phyloP scores from a whole-genome alignment of 2,888 invertebrate genomes.

The Dynastes hyllus region DNA sequence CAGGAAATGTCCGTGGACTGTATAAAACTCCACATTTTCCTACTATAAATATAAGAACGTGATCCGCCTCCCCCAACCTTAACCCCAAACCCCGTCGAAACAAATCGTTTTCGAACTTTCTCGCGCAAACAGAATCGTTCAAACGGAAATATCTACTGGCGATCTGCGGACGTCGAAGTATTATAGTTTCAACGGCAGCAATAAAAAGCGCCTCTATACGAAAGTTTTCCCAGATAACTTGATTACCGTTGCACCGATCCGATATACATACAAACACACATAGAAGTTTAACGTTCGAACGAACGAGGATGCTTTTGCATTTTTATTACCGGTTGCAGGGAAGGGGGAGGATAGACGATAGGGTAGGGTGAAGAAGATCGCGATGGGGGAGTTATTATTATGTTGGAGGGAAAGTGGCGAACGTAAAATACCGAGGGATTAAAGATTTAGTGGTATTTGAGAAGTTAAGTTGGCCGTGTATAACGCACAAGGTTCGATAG shows the following conservation, averaged over 20 bases:
- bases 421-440: conserved; percentile 21
- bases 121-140: conserved; percentile 65
- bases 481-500: not conserved
- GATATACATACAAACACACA: not conserved
- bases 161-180: conserved; percentile 46
- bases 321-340: not conserved
- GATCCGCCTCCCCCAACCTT: conserved; percentile 49
- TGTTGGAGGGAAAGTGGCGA: not conserved
- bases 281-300: conserved; percentile 7
- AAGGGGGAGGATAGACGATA: too few species aligned
- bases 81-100: conserved; percentile 56
- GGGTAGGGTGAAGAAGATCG: too few species aligned
- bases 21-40: not conserved
- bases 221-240: conserved; percentile 46
- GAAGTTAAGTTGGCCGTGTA: not conserved
- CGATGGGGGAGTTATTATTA: not conserved
- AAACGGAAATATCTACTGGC: conserved; percentile 62
- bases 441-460: conserved; percentile 14
- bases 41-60: conserved; percentile 16
- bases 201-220: conserved; percentile 32
- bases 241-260: conserved; percentile 43
- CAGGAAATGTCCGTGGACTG: not conserved
- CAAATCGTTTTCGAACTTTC: conserved; percentile 65
- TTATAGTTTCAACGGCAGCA: conserved; percentile 28
- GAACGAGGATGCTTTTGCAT: conserved; percentile 13